Evolutionary conservation across 2,888 invertebrate genomes (phyloP).

Genomic region (Coelogynopora nodosa): DNA sequence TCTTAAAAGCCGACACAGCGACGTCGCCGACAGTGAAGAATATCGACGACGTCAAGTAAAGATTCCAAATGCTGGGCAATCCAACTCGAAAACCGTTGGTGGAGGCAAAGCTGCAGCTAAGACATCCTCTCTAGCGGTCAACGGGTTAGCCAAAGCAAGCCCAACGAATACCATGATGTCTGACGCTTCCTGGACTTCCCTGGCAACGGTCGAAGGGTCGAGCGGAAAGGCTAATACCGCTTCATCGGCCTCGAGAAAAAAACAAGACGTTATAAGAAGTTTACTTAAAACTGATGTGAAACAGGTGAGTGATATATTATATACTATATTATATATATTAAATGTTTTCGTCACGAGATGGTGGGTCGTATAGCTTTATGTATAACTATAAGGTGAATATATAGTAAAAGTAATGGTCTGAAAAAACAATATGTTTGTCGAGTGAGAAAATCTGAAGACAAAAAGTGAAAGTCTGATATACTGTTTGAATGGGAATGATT

Average conservation of each 20-base stretch:
- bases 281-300: not conserved
- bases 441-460: no score
- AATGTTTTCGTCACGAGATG: no score
- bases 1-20: conserved; percentile 47
- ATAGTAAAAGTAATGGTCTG: no score
- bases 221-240: not conserved
- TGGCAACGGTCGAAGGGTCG: not conserved
- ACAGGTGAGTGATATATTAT: not conserved
- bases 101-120: not conserved
- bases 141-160: not conserved
- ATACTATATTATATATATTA: no score
- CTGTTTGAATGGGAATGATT: not conserved
- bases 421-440: no score
- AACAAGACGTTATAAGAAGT: not conserved
- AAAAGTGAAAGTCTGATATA: no score
- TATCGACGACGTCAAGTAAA: conserved; percentile 34
- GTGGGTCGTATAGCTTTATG: no score
- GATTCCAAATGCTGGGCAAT: not conserved
- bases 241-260: not conserved
- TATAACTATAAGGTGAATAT: no score
- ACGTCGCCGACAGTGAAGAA: conserved; percentile 45
- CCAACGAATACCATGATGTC: not conserved
- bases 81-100: not conserved
- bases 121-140: not conserved
- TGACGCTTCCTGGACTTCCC: not conserved